Conservation (phyloP, 2,113 vertebrate genomes). For the Tylochromis polylepis region DNA sequence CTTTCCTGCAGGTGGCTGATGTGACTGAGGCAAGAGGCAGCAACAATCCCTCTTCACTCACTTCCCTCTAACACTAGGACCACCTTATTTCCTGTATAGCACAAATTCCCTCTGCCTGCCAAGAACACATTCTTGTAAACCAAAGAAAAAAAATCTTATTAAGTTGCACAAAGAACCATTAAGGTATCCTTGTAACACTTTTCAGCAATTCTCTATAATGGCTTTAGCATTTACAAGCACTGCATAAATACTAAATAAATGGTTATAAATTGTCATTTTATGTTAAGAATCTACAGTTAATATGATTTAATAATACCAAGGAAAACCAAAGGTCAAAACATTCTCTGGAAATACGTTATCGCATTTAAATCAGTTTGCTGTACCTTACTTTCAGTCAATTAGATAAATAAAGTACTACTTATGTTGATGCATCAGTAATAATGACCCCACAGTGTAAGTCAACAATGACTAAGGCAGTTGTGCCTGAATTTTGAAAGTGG, state of each 20-base stretch:
- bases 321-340: neutral
- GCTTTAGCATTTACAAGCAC: neutral
- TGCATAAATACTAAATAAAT: neutral
- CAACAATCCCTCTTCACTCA: constrained; percentile 56
- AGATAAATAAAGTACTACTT: neutral
- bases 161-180: neutral
- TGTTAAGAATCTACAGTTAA: neutral
- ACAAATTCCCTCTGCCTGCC: constrained; percentile 56
- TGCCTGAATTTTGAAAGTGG: neutral
- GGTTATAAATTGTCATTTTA: neutral
- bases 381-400: neutral
- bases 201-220: neutral
- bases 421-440: neutral
- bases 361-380: neutral
- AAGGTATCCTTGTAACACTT: neutral
- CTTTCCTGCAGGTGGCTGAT: constrained; percentile 72
- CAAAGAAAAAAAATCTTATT: neutral
- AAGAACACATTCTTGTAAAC: neutral
- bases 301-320: neutral
- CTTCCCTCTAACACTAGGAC: neutral
- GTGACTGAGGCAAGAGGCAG: constrained; percentile 53
- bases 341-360: neutral
- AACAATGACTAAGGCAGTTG: neutral
- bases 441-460: neutral
- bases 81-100: constrained; percentile 64